A percentile compares a stretch with the other conserved stretches of the same genome.
Conservation (phyloP, 1,140 invertebrate species). For the Drosophila bocqueti region DNA sequence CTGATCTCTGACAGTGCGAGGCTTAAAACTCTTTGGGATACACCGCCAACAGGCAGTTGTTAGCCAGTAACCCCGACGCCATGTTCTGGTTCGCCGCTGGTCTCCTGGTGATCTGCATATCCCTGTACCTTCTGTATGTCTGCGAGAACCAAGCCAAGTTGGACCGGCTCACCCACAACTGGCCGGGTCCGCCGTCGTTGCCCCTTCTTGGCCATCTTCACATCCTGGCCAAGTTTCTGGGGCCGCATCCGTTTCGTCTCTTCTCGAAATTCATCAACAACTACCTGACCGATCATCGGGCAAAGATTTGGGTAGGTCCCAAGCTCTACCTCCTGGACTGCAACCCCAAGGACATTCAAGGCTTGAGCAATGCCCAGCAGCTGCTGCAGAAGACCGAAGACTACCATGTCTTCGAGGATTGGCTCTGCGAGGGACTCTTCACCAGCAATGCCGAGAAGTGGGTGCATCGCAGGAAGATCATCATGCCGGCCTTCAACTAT, state of each 20-base stretch:
- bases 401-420: constrained; percentile 87
- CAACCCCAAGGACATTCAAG: constrained; percentile 73
- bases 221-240: constrained; percentile 44
- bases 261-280: constrained; percentile 28
- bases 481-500: constrained; percentile 96
- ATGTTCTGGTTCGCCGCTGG: constrained; percentile 48
- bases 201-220: constrained; percentile 66
- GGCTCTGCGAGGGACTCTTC: constrained; percentile 89
- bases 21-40: constrained; percentile 46
- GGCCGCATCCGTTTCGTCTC: constrained; percentile 42
- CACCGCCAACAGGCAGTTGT: constrained; percentile 29
- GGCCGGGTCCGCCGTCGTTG: constrained; percentile 52
- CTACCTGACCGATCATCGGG: constrained; percentile 61
- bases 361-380: constrained; percentile 57
- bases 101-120: constrained; percentile 21
- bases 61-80: constrained; percentile 6
- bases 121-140: constrained; percentile 30
- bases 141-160: constrained; percentile 44
- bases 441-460: constrained; percentile 90
- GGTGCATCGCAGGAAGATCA: constrained; percentile 90
- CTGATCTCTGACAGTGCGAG: constrained; percentile 4
- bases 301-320: constrained; percentile 63
- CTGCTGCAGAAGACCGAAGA: constrained; percentile 86
- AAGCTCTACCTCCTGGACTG: constrained; percentile 66
- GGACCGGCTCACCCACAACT: constrained; percentile 59